Percentiles rank a stretch among this genome's conserved stretches.
These are phyloP conservation scores for Dicaeum eximium DNA, from an alignment of 2,113 vertebrate genomes.

Conservation along the genomic window DNA sequence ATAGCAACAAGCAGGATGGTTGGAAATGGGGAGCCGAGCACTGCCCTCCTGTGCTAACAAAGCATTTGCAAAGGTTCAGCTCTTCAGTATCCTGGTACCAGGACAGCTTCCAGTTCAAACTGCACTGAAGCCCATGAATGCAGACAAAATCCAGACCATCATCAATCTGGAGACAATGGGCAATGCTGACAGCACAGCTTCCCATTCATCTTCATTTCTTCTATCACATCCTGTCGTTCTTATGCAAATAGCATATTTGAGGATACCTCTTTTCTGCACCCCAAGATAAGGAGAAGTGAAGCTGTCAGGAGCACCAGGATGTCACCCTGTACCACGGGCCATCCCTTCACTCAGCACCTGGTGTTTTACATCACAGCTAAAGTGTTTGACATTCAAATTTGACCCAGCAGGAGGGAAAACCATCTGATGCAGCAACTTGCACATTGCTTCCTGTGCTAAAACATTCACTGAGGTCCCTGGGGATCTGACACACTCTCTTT, in stretches of 20 bases:
- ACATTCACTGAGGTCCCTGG: constrained; percentile 18
- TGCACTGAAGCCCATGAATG: neutral
- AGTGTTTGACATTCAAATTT: constrained; percentile 69
- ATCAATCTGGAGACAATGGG: constrained; percentile 74
- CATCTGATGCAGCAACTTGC: constrained; percentile 70
- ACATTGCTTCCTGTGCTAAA: constrained; percentile 72
- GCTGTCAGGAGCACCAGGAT: constrained; percentile 54
- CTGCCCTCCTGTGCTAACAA: neutral
- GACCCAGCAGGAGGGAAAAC: constrained; percentile 63
- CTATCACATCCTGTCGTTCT: constrained; percentile 79
- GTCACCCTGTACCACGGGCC: constrained; percentile 26
- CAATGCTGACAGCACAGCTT: constrained; percentile 67
- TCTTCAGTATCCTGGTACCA: neutral
- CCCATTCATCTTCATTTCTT: constrained; percentile 84
- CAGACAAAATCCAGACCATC: constrained; percentile 64
- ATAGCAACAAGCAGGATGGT: neutral
- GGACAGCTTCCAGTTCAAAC: neutral
- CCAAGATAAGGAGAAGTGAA: constrained; percentile 31
- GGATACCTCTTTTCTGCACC: constrained; percentile 64
- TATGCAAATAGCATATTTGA: constrained; percentile 73
- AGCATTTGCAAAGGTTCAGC: neutral
- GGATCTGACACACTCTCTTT: neutral
- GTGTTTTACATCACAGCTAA: constrained; percentile 63
- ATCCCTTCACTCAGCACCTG: constrained; percentile 63
- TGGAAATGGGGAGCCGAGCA: neutral